Percentiles rank a stretch among this genome's conserved stretches.
Evolutionary conservation across 2,797 vertebrate genomes (phyloP).

Genomic region (Echiichthys vipera): DNA sequence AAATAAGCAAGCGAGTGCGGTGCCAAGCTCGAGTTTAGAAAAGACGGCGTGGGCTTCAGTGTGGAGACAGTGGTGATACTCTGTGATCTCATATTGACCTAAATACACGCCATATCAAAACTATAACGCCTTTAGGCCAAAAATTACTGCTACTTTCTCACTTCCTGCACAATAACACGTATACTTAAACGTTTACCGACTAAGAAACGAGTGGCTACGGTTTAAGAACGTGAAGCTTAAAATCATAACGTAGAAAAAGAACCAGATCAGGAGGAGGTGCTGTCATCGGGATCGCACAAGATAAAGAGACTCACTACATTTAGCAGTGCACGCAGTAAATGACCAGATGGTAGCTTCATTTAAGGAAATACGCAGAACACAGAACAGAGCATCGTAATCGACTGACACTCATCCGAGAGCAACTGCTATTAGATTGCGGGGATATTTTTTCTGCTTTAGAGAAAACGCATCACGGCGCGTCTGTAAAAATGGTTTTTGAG

Average conservation of each 20-base stretch:
- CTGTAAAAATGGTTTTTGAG: neutral
- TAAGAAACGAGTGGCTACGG: neutral
- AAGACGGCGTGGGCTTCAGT: conserved; percentile 23
- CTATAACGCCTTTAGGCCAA: neutral
- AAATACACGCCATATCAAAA: neutral
- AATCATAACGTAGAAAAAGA: too few species aligned
- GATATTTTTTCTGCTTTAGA: too few species aligned
- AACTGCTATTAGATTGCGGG: too few species aligned
- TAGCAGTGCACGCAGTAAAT: neutral
- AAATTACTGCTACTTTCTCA: neutral
- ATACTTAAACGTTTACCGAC: neutral
- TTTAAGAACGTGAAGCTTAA: neutral
- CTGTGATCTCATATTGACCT: neutral
- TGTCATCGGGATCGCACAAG: too few species aligned
- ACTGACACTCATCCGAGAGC: too few species aligned
- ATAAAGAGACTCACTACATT: neutral
- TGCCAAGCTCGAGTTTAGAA: conserved; percentile 31
- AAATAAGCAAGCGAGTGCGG: conserved; percentile 71
- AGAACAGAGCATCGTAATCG: too few species aligned
- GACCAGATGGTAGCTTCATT: neutral
- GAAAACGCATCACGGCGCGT: too few species aligned
- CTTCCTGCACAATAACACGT: neutral
- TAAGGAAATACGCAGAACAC: too few species aligned
- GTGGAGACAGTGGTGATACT: neutral
- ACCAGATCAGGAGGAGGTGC: too few species aligned